Percentiles rank a stretch among this genome's conserved stretches.
Evolutionary conservation across 2,888 invertebrate genomes (phyloP).

Genomic region (Keiferia lycopersicella): DNA sequence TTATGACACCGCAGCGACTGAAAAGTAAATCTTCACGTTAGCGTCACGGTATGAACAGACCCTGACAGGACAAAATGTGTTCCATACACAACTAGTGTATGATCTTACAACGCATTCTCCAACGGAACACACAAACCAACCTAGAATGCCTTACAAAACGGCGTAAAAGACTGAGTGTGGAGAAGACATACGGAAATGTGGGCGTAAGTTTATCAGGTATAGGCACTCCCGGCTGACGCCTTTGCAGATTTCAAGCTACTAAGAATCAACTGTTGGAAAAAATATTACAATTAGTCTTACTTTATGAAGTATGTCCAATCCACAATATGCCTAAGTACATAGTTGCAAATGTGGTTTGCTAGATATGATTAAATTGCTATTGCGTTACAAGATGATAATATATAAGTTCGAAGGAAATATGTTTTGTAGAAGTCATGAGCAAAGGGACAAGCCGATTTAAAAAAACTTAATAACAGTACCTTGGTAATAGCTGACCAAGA

Average conservation of each 20-base stretch:
- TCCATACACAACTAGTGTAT: constrained; percentile 23
- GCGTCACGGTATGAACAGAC: no score
- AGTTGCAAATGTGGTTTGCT: constrained; percentile 20
- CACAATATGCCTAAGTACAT: constrained; percentile 38
- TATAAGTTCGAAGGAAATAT: constrained; percentile 18
- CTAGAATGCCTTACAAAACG: constrained; percentile 18
- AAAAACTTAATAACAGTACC: neutral
- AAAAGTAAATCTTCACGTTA: no score
- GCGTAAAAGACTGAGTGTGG: constrained; percentile 36
- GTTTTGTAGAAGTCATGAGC: neutral
- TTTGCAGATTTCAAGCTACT: constrained; percentile 30
- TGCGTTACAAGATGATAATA: constrained; percentile 23
- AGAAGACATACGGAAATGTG: constrained; percentile 47
- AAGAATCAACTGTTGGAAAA: constrained; percentile 19
- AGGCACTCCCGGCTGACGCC: constrained; percentile 49
- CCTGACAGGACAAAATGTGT: constrained; percentile 43
- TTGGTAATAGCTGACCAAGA: no score
- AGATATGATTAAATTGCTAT: constrained; percentile 9
- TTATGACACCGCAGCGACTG: no score
- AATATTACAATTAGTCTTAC: constrained; percentile 4
- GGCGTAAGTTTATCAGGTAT: constrained; percentile 39
- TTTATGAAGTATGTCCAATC: constrained; percentile 45
- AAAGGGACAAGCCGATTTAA: neutral
- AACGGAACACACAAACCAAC: constrained; percentile 24
- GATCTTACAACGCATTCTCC: constrained; percentile 23